Evolutionary conservation across 2,888 invertebrate genomes (phyloP).

Genomic region (Catonia carolina): DNA sequence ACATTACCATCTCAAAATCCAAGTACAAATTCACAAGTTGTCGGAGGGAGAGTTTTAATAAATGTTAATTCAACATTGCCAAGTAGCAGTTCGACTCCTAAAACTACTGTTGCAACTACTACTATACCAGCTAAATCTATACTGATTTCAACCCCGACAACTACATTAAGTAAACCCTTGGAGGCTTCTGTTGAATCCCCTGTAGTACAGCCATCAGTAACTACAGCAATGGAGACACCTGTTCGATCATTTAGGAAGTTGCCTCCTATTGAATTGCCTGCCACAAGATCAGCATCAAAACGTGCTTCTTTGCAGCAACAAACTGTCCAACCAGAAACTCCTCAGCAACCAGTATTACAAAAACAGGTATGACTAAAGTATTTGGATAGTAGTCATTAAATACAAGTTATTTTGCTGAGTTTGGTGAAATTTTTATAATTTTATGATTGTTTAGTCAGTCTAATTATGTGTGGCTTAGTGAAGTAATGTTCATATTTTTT

Average conservation of each 20-base stretch:
- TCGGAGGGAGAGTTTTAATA: too few species aligned
- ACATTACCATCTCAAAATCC: too few species aligned
- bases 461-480: too few species aligned
- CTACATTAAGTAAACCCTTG: background rate
- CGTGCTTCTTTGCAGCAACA: constrained; percentile 15
- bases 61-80: too few species aligned
- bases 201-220: background rate
- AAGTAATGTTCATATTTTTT: too few species aligned
- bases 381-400: too few species aligned
- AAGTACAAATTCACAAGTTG: too few species aligned
- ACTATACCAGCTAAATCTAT: background rate
- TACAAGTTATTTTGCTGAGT: too few species aligned
- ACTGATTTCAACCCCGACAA: background rate
- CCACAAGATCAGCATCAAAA: constrained; percentile 50
- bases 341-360: background rate
- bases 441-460: too few species aligned
- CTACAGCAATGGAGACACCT: background rate
- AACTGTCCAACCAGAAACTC: background rate
- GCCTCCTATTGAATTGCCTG: constrained; percentile 76
- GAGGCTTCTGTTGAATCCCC: background rate
- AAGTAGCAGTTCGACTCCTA: too few species aligned
- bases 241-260: constrained; percentile 40
- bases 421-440: too few species aligned
- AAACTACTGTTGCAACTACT: too few species aligned
- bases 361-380: background rate